phyloP scores from a whole-genome alignment of 2,113 vertebrate genomes.

The Periophthalmodon schlosseri region DNA sequence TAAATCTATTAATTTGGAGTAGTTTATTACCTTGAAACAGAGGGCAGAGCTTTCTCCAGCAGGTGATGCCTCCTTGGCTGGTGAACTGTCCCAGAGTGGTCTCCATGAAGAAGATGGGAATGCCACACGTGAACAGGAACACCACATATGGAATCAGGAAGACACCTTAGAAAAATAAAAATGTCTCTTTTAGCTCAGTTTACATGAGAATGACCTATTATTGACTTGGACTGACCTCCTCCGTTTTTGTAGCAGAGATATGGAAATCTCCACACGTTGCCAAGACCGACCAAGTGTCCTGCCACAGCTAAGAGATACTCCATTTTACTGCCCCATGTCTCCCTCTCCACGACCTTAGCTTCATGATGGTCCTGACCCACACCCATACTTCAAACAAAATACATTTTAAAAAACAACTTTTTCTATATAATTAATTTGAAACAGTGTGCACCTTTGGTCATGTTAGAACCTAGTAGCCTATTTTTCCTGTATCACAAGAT shows the following conservation, averaged over 20 bases:
- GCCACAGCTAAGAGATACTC: slow-evolving; percentile 75
- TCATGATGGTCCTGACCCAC: slow-evolving; percentile 37
- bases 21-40: slow-evolving; percentile 76
- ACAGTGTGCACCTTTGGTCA: no score
- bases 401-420: not conserved
- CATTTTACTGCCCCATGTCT: slow-evolving; percentile 72
- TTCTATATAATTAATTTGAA: no score
- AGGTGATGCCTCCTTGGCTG: slow-evolving; percentile 78
- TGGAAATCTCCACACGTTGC: slow-evolving; percentile 81
- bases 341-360: slow-evolving; percentile 54
- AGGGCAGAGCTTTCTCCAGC: slow-evolving; percentile 80
- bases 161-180: slow-evolving; percentile 60
- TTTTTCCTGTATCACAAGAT: no score
- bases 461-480: no score
- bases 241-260: slow-evolving; percentile 82
- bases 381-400: slow-evolving; percentile 9
- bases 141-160: slow-evolving; percentile 80
- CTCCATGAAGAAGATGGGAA: slow-evolving; percentile 80
- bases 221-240: slow-evolving; percentile 64
- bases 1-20: not conserved
- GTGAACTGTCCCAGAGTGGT: slow-evolving; percentile 81
- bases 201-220: not conserved
- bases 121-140: slow-evolving; percentile 77
- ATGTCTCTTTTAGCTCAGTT: not conserved
- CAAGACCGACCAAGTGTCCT: slow-evolving; percentile 76